A percentile compares a stretch with the other conserved stretches of the same genome.
phyloP scores from a whole-genome alignment of 2,113 vertebrate genomes.

The Fulmarus glacialis region DNA sequence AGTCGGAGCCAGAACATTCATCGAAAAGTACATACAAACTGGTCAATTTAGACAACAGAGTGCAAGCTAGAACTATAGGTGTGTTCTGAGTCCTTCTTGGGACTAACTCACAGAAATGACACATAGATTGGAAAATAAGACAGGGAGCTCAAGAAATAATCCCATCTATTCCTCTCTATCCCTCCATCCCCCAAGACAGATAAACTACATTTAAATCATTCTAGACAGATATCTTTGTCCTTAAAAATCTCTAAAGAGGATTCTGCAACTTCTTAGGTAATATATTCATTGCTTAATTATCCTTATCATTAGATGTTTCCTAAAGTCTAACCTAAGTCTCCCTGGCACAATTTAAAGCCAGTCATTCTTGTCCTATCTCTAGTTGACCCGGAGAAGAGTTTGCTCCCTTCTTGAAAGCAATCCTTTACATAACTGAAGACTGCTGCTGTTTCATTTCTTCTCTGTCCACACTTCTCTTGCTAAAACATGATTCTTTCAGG shows the following conservation, averaged over 20 bases:
- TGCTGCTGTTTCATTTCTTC: background rate
- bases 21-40: background rate
- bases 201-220: background rate
- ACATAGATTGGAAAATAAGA: background rate
- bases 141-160: background rate
- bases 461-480: background rate
- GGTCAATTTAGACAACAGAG: background rate
- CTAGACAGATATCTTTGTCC: background rate
- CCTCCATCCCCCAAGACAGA: background rate
- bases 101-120: background rate
- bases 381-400: background rate
- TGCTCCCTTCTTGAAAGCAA: background rate
- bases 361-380: background rate
- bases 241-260: slow-evolving; percentile 12
- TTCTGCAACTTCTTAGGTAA: background rate
- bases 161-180: background rate
- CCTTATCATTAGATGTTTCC: slow-evolving; percentile 4
- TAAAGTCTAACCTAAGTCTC: background rate
- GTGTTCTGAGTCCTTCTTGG: background rate
- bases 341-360: background rate
- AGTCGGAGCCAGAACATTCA: background rate
- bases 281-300: slow-evolving; percentile 28
- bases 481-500: background rate
- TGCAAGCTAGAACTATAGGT: background rate
- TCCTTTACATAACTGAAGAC: background rate